A percentile compares a stretch with the other conserved stretches of the same genome.
These are phyloP conservation scores for Wiebesia pumilae DNA, from an alignment of 1,140 invertebrate genomes.

Conservation along the genomic window DNA sequence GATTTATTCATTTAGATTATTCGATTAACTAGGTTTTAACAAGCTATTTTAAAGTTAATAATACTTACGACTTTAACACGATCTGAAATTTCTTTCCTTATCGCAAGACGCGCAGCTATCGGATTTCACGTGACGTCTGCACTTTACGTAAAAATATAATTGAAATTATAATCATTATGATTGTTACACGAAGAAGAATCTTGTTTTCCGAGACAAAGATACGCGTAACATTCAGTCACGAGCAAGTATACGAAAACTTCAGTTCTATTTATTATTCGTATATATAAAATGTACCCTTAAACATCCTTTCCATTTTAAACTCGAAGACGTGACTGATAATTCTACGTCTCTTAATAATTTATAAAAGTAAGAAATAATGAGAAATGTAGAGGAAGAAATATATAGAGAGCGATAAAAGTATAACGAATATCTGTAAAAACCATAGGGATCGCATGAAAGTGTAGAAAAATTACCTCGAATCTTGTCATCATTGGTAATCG, in stretches of 20 bases:
- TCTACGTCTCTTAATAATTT: not conserved
- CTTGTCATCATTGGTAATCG: slow-evolving; percentile 41
- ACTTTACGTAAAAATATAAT: too few species aligned
- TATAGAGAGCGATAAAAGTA: not conserved
- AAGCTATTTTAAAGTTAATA: too few species aligned
- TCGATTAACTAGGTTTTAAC: too few species aligned
- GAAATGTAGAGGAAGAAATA: not conserved
- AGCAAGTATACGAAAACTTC: not conserved
- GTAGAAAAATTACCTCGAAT: slow-evolving; percentile 28
- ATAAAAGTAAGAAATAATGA: too few species aligned
- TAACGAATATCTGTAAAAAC: not conserved
- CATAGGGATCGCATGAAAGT: slow-evolving; percentile 43
- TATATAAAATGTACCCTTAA: not conserved
- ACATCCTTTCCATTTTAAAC: not conserved
- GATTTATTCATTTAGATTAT: too few species aligned
- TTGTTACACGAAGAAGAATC: not conserved
- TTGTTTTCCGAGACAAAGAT: not conserved
- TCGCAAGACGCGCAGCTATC: not conserved
- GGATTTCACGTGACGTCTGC: too few species aligned
- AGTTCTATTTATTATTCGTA: not conserved
- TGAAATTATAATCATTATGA: too few species aligned
- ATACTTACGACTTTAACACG: too few species aligned
- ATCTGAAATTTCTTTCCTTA: not conserved
- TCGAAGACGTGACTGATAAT: not conserved
- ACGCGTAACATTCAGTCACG: not conserved